Evolutionary conservation across 1,140 invertebrate species (phyloP), one percentile per base, ranked within the genome.

Genomic region (Drosophila subobscura): DNA sequence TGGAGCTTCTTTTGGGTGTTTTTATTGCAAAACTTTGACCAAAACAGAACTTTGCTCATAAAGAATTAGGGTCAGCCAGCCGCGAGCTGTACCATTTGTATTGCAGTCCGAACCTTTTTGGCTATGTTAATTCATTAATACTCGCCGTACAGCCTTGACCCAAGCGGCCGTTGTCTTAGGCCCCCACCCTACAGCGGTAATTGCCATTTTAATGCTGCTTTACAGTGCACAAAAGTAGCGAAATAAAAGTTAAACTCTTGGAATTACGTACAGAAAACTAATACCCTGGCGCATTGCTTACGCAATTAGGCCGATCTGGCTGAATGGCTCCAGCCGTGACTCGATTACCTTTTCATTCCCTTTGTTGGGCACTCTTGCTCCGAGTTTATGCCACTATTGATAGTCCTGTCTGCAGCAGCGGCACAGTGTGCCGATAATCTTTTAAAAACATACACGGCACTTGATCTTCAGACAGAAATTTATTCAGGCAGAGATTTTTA

Each of bases 121-220:
- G 67, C 67, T 85, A 67, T 85, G 85, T 89, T 89, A 89, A 89
- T 89, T 85, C 85, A 89, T 89, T 89, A 89, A 89, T 85, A 37
- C 33, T 12, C 33, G 4, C 12, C 33, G 10, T 37, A 72, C 70
- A 71, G 74, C 72, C 75, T 71, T 78, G 66, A 80, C 63, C 72
- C 59, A 56, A 46, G 33, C 42, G 27, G 59, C 58, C 44, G 59
- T 29, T 79, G 63, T 77, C 81, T 79, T 75, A 47, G 46, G 33
- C 33, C 33, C 66, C 40, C 25, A 2, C 14, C 29, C 40, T 46
- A 0, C 33, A 56, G 58, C 58, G 65, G 67, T 89, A 85, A 89
- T 89, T 81, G 85, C 85, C 80, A 72, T 86, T 89, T 89, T 79
- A 64, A 79, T 66, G 71, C 77, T 52, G 50, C 64, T 84, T 79